These are phyloP conservation scores for Ophion costatus DNA, from an alignment of 2,888 invertebrate species.

Conservation along the genomic window DNA sequence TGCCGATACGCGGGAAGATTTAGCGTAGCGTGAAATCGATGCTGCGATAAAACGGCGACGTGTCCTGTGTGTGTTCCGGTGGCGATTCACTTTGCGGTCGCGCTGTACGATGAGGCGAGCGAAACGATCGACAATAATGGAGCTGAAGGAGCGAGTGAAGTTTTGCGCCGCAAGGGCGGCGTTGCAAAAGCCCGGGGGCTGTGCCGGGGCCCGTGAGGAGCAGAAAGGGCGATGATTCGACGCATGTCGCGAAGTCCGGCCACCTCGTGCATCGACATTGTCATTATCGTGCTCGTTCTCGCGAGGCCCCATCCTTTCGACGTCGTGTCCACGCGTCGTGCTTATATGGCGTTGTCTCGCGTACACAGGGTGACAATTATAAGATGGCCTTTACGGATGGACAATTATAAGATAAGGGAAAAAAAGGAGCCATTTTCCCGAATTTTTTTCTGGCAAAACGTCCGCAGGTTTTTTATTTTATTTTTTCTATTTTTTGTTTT, in stretches of 20 bases:
- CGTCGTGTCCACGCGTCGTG: background rate
- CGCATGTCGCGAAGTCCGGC: background rate
- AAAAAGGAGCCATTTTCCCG: too few species aligned
- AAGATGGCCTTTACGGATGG: too few species aligned
- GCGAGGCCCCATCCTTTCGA: conserved; percentile 1
- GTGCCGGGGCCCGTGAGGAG: background rate
- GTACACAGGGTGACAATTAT: too few species aligned
- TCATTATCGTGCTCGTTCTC: conserved; percentile 37
- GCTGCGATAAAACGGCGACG: conserved; percentile 59
- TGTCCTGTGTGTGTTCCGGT: conserved; percentile 50
- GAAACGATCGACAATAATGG: conserved; percentile 36
- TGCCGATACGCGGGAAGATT: conserved; percentile 52
- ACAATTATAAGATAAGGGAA: too few species aligned
- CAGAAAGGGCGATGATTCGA: background rate
- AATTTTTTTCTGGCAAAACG: too few species aligned
- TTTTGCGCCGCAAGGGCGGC: background rate
- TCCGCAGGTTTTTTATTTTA: too few species aligned
- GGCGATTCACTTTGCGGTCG: conserved; percentile 51
- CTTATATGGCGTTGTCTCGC: too few species aligned
- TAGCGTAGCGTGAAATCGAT: conserved; percentile 63
- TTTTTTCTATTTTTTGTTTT: too few species aligned
- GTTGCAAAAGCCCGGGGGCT: background rate
- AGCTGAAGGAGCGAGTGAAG: conserved; percentile 17
- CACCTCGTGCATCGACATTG: conserved; percentile 36
- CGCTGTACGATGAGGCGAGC: background rate